These are phyloP conservation scores for Nezara viridula DNA, from an alignment of 2,888 invertebrate species.

Conservation along the genomic window DNA sequence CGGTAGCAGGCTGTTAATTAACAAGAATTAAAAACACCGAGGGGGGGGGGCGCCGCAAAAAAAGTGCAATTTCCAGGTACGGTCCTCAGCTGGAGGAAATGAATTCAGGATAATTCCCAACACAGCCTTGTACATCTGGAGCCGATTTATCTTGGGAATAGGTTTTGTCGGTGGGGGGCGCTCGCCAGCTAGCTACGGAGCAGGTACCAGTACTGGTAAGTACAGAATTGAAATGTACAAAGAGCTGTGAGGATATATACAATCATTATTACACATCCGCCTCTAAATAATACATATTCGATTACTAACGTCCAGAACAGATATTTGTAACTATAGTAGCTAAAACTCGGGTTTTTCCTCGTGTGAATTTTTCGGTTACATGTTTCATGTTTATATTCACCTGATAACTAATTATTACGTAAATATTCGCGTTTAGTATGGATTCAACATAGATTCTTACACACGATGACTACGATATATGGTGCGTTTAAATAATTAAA, in stretches of 20 bases:
- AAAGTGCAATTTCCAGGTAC: slow-evolving; percentile 52
- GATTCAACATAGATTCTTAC: too few species aligned
- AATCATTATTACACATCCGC: too few species aligned
- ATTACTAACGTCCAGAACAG: too few species aligned
- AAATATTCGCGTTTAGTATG: too few species aligned
- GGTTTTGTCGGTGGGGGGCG: neutral
- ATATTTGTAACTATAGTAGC: too few species aligned
- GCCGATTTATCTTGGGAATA: slow-evolving; percentile 36
- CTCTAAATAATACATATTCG: too few species aligned
- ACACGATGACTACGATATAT: too few species aligned
- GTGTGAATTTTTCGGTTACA: too few species aligned
- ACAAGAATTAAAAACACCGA: slow-evolving; percentile 60
- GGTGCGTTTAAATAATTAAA: too few species aligned
- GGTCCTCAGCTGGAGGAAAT: slow-evolving; percentile 51
- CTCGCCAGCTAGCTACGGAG: neutral
- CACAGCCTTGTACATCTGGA: neutral
- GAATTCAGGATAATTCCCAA: slow-evolving; percentile 61
- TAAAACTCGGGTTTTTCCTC: too few species aligned
- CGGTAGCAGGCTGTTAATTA: slow-evolving; percentile 58
- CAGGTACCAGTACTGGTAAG: neutral
- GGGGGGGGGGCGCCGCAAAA: slow-evolving; percentile 27
- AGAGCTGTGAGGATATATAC: neutral
- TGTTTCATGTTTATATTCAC: too few species aligned
- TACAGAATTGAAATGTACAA: neutral
- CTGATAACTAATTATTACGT: too few species aligned